Evolutionary conservation across 1,140 invertebrate genomes (phyloP), one percentile per base, ranked within the genome.

Genomic region (Halictus rubicundus): DNA sequence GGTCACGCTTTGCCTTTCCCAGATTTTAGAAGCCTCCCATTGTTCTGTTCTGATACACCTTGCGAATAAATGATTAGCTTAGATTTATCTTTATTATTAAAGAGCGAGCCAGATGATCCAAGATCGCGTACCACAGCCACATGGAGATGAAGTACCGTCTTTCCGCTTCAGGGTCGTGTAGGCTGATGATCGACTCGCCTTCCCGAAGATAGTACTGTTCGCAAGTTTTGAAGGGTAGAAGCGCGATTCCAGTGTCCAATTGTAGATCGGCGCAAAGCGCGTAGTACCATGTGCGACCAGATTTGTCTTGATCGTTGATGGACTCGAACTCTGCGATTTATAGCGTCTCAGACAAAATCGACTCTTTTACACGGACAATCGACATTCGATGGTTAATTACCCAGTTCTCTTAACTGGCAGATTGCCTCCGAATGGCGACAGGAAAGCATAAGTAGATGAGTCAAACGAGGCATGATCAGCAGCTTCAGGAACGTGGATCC

Each of bases 241-340:
- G 74, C 6, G 89, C 87, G 14, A 93, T 89, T 1, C 94, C 94
- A 0, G 92, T 91, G 72, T 94, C 94, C 60, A 94, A 81, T 66
- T 94, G 90, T n/a, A 94, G 81, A 54, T 92, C 91, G 5, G 93
- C 81, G 66, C 93, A 93, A 7, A 93, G 83, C 0, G 93, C 90
- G 80, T 93, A 93, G 80, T 94, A 94, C 94, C 94, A 94, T 27
- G 90, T 90, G 42, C 85, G 87, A 78, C 92, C 91, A 4, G 93
- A 93, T 86, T 93, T 93, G 81, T 94, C 94, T 52, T 89, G 74
- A 73, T 93, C 88, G 52, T 90, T 87, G 52, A 84, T 80, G 3
- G 92, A 88, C 21, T 90, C 81, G 49, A 90, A 91, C 86, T 93
- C 91, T 93, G 39, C 10, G 27, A 61, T 66, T 23, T 10, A 4